Percentiles rank a stretch among this genome's conserved stretches.
Conservation (phyloP, 2,888 invertebrate species). For the Chromoteleia sp. region DNA sequence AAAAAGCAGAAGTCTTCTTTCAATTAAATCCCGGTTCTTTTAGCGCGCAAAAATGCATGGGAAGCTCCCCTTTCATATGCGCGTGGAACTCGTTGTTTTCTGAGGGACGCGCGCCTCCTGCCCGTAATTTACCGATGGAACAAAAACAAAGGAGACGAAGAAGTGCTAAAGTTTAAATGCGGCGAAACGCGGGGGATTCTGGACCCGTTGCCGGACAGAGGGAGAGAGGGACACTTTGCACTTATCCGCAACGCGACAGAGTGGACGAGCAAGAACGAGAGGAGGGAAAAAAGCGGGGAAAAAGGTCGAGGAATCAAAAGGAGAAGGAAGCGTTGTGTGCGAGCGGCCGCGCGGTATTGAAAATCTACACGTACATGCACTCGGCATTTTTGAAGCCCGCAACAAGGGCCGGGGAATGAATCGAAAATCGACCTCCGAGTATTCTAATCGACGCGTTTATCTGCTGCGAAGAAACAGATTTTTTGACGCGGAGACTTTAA, state of each 20-base stretch:
- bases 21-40: conserved; percentile 59
- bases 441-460: conserved; percentile 11
- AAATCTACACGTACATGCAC: conserved; percentile 36
- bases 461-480: no score
- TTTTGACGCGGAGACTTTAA: no score
- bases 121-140: conserved; percentile 67
- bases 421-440: conserved; percentile 9
- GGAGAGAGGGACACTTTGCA: conserved; percentile 48
- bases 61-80: conserved; percentile 65
- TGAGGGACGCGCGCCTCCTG: conserved; percentile 61
- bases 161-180: conserved; percentile 63
- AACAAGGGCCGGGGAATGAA: conserved; percentile 6
- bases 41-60: conserved; percentile 46
- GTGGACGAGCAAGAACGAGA: conserved; percentile 24
- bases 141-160: conserved; percentile 63
- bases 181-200: conserved; percentile 36
- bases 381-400: conserved; percentile 20
- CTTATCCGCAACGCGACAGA: conserved; percentile 56
- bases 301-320: conserved; percentile 38
- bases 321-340: conserved; percentile 37
- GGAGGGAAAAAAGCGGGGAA: conserved; percentile 18
- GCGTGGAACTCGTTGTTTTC: conserved; percentile 66
- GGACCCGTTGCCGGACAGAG: conserved; percentile 52
- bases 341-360: conserved; percentile 20
- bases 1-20: conserved; percentile 22